Percentiles rank a stretch among this genome's conserved stretches.
Evolutionary conservation across 2,113 vertebrate species (phyloP).

Genomic region (Ellobius talpinus): DNA sequence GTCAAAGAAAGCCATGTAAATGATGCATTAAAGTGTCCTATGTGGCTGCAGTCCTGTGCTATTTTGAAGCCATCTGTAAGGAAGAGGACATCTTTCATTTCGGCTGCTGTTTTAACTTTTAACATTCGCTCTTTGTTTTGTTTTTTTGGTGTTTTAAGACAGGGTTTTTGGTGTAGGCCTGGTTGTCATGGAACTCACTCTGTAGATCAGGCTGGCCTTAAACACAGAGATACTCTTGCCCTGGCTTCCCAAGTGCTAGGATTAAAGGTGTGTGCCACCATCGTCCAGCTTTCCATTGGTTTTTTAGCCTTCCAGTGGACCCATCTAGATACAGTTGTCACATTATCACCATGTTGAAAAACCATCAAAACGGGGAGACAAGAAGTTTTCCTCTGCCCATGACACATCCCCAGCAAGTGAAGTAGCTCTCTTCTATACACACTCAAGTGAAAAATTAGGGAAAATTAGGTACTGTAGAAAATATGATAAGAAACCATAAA

Average conservation of each 20-base stretch:
- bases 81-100: neutral
- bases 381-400: neutral
- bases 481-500: neutral
- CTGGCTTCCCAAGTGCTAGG: neutral
- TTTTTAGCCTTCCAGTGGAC: neutral
- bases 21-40: neutral
- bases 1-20: neutral
- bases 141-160: neutral
- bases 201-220: neutral
- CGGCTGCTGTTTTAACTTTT: neutral
- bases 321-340: neutral
- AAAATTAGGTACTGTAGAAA: neutral
- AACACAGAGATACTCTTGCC: neutral
- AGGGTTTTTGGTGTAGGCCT: no score
- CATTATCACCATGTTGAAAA: neutral
- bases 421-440: neutral
- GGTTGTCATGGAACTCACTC: no score
- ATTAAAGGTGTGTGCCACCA: neutral
- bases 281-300: neutral
- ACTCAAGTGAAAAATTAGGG: neutral
- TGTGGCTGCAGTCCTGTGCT: neutral
- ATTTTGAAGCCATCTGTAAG: neutral
- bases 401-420: neutral
- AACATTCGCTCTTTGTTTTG: neutral
- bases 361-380: neutral